Conservation (phyloP, 1,140 invertebrate species). For the Palaemon carinicauda region DNA sequence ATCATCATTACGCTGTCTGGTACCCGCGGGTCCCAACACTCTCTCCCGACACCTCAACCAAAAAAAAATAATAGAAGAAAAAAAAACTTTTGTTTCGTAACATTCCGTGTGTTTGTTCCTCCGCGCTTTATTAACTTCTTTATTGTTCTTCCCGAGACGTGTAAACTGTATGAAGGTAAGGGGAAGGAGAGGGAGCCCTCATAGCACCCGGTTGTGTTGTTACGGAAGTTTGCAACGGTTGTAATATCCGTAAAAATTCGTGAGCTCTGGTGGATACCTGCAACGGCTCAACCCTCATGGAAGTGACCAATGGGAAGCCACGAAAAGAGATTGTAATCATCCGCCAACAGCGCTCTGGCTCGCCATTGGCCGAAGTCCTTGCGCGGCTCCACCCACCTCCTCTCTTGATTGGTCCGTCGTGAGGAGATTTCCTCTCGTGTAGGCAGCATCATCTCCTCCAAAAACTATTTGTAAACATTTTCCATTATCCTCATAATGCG, state of each 20-base stretch:
- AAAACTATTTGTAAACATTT: conserved; percentile 35
- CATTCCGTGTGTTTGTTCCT: no score
- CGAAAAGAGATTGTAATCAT: not conserved
- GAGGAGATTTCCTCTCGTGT: not conserved
- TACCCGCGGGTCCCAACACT: not conserved
- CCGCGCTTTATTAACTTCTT: no score
- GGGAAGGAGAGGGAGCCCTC: no score
- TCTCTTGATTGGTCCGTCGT: not conserved
- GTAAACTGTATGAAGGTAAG: no score
- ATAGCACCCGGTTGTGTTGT: no score
- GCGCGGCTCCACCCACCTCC: not conserved
- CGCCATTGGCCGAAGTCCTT: not conserved
- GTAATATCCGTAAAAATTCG: no score
- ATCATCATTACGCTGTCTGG: not conserved
- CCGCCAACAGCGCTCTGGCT: not conserved
- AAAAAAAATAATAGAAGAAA: no score
- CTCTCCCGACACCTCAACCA: not conserved
- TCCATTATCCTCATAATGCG: conserved; percentile 17
- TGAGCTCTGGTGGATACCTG: not conserved
- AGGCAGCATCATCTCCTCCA: not conserved
- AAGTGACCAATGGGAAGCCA: not conserved
- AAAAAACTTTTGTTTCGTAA: no score
- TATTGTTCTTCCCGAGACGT: no score
- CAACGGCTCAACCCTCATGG: not conserved
- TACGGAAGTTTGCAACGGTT: no score